Evolutionary conservation across 2,113 vertebrate genomes (phyloP).

Genomic region (Tychaedon coryphoeus): DNA sequence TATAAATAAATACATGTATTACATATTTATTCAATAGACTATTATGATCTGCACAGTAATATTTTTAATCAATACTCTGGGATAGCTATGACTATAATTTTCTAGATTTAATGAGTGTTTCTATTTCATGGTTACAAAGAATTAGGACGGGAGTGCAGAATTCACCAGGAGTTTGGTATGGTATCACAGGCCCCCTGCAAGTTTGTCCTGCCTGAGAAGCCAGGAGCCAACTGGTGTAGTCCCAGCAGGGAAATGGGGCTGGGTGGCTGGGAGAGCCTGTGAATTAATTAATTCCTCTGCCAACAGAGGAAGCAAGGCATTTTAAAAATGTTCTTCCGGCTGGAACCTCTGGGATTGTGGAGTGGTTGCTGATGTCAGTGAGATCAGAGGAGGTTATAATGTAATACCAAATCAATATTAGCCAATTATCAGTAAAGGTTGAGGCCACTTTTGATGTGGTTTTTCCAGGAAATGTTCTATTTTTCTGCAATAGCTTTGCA

Average conservation of each 20-base stretch:
- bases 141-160: neutral
- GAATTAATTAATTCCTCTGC: slow-evolving; percentile 41
- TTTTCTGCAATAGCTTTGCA: slow-evolving; percentile 15
- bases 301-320: neutral
- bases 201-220: neutral
- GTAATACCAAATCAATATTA: slow-evolving; percentile 57
- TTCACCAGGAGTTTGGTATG: neutral
- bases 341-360: slow-evolving; percentile 29
- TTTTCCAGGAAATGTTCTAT: slow-evolving; percentile 16
- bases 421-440: slow-evolving; percentile 47
- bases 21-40: neutral
- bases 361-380: slow-evolving; percentile 17
- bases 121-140: neutral
- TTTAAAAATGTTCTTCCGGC: slow-evolving; percentile 15
- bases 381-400: slow-evolving; percentile 39
- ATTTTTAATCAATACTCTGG: neutral
- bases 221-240: slow-evolving; percentile 22
- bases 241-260: neutral
- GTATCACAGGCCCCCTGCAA: neutral
- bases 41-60: neutral
- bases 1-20: neutral
- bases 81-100: neutral
- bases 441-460: slow-evolving; percentile 18
- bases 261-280: neutral
- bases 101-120: neutral